Base-by-base conservation (phyloP, 2,888 invertebrate species). In the Aethes cnicana region DNA sequence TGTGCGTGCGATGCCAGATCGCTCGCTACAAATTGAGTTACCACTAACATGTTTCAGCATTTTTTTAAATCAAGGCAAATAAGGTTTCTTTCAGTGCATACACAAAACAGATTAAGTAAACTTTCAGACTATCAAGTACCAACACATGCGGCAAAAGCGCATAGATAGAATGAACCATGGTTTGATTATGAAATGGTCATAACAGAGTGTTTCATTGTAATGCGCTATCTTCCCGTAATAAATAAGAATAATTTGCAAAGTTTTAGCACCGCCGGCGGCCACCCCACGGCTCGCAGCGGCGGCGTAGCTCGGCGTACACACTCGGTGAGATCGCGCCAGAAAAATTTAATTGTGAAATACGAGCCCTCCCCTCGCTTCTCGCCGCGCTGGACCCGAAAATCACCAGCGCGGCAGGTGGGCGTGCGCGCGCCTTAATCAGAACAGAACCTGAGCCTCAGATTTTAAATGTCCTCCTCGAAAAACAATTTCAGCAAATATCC, bases 261-360 rank as follows among this genome's bases (percentile, higher is more conserved):
- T 77, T 86, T 84, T 74, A 65, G 74, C 59, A 46, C 9, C 72
- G 4, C 53, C 57, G 62, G 48, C 54, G 47, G 60, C 63, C 74
- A 73, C 78, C 80, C 81, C 69, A 72, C 53, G 49, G 61, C 53
- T 61, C 65, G 70, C 70, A n/a, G 69, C 68, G 46, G 72, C 70
- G 72, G 76, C 75, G 74, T 72, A 68, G 74, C 79, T 80, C 72
- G 72, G 76, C 80, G 79, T 81, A 80, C 82, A 80, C 77, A 80
- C 74, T 78, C 69, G 65, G 74, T 62, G 77, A 77, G 78, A 83
- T 82, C 77, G 76, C 77, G 81, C 76, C 81, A 82, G 84, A 86
- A 86, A 86, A 86, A 85, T 83, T 84, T 85, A 85, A 87, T 85
- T 85, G 86, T 84, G 81, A 85, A 86, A 84, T 82, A 84, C 82